Evolutionary conservation across 1,140 invertebrate species (phyloP), one percentile per base, ranked within the genome.

Genomic region (Trichonephila inaurata): DNA sequence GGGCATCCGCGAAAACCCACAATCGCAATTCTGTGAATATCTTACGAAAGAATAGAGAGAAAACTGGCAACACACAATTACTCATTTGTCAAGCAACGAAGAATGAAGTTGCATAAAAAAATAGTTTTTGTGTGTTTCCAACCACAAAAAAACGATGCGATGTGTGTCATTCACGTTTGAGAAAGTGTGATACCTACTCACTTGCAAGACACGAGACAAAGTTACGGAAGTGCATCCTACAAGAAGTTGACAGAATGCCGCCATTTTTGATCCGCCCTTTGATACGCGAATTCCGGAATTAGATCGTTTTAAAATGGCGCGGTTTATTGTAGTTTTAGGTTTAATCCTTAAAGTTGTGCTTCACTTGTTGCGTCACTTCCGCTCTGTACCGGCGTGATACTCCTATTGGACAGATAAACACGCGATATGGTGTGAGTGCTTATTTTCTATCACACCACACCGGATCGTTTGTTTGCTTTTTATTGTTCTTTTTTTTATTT

Each of bases 341-440:
- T 33, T 18, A 16, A 5, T 33, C 18, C 28, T 18, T 14, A 19
- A 77, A 33, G 28, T 19, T 40, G 72, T 77, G 72, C 72, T 28
- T 33, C 72, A 77, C 28, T 28, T 77, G 72, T 77, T 40, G 58
- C 83, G 83, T 85, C 83, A 85, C 83, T 24, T 85, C 83, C 83
- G 83, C 51, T 77, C 14, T 33, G 24, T 21, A 14, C 62, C 86
- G 58, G 85, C 60, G 61, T 21, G 86, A 40, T 88, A 12, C 24
- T 88, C 61, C 86, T 12, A 88, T 88, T 88, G 86, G 86, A n/a
- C 61, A 88, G 61, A 88, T 28, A 66, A 88, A n/a, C 86, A 88
- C 86, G 86, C 86, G 86, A 88, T 88, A 58, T 88, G 86, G 86
- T 64, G 86, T 64, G 86, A 88, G 62, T 40, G 60, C 61, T 62